These are phyloP conservation scores for Drosophila navojoa DNA, from an alignment of 1,140 invertebrate genomes.

Conservation along the genomic window DNA sequence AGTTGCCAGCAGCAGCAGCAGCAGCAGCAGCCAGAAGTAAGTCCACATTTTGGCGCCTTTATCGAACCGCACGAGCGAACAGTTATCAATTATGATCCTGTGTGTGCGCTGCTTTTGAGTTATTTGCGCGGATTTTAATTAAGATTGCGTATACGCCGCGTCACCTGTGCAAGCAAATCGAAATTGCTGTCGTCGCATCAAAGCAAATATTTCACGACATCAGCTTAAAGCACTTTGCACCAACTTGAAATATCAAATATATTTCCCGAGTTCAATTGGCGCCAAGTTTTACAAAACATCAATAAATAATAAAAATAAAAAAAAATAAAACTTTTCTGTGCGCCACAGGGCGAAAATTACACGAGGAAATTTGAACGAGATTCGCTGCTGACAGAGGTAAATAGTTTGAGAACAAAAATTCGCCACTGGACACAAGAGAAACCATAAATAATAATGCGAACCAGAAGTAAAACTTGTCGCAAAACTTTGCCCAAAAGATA, in stretches of 20 bases:
- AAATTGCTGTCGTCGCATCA: slow-evolving; percentile 1
- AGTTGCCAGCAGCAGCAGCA: background rate
- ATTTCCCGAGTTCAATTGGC: slow-evolving; percentile 23
- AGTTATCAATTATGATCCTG: background rate
- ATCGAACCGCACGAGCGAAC: slow-evolving; percentile 3
- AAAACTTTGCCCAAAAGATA: slow-evolving; percentile 6
- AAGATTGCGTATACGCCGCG: slow-evolving; percentile 50
- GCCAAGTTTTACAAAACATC: slow-evolving; percentile 10
- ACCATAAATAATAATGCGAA: slow-evolving; percentile 3
- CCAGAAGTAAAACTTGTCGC: background rate
- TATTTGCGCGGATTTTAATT: slow-evolving; percentile 30
- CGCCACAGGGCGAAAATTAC: slow-evolving; percentile 25
- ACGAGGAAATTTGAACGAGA: slow-evolving; percentile 31
- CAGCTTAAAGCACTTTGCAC: too few relatives aligned
- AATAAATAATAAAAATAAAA: too few relatives aligned
- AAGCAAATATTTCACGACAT: too few relatives aligned
- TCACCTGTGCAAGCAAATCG: background rate
- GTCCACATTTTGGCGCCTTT: slow-evolving; percentile 24
- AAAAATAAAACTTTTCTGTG: slow-evolving; percentile 27
- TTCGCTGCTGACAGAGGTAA: slow-evolving; percentile 28
- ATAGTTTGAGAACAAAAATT: slow-evolving; percentile 20
- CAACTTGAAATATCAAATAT: background rate
- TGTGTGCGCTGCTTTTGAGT: background rate
- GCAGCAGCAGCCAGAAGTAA: background rate
- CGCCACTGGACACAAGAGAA: slow-evolving; percentile 11